phyloP scores from a whole-genome alignment of 2,888 invertebrate species.

The Ormyrus labotus region DNA sequence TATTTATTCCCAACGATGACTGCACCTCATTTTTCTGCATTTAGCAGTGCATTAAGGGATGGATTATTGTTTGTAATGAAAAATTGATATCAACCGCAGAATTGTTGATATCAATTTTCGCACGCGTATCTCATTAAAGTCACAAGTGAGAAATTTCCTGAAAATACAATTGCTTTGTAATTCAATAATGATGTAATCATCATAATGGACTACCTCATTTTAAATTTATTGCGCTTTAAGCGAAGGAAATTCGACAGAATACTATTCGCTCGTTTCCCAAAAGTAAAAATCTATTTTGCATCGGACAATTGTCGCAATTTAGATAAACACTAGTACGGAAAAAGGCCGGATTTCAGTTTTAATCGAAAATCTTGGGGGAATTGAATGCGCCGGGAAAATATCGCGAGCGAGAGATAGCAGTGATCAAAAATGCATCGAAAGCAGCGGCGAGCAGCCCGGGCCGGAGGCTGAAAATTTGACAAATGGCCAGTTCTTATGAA shows the following conservation, averaged over 20 bases:
- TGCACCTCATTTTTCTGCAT: constrained; percentile 3
- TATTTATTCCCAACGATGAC: constrained; percentile 20
- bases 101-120: neutral
- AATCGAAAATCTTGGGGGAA: too few species aligned
- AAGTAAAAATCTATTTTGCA: too few species aligned
- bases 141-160: neutral
- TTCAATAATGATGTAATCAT: neutral
- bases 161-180: neutral
- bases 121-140: constrained; percentile 13
- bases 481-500: constrained; percentile 30
- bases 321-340: neutral
- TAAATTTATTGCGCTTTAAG: too few species aligned
- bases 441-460: neutral
- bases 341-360: neutral
- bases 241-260: too few species aligned
- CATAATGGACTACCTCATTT: neutral
- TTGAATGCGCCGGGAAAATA: too few species aligned
- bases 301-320: neutral
- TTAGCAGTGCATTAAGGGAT: neutral
- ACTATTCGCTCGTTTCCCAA: neutral
- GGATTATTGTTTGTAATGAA: constrained; percentile 9
- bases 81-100: neutral
- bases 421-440: too few species aligned
- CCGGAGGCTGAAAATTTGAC: constrained; percentile 2
- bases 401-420: too few species aligned